These are phyloP conservation scores for Scatophagus argus DNA, from an alignment of 2,113 vertebrate species.

Conservation along the genomic window DNA sequence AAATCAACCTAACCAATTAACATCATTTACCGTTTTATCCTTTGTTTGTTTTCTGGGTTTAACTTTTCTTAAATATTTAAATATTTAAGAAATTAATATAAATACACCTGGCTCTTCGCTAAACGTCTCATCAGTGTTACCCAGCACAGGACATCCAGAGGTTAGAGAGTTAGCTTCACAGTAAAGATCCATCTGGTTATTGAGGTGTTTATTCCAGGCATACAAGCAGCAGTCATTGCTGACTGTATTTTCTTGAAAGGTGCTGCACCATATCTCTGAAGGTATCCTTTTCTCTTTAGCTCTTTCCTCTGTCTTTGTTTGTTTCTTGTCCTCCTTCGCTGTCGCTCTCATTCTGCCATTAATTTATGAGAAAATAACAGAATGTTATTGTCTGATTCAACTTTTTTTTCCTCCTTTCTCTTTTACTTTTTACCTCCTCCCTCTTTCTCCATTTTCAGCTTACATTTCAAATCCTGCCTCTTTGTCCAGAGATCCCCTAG, in stretches of 20 bases:
- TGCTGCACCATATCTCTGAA: slow-evolving; percentile 18
- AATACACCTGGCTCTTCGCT: no score
- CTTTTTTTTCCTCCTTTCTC: not conserved
- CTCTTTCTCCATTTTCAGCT: slow-evolving; percentile 38
- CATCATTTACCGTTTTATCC: no score
- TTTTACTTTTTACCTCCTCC: not conserved
- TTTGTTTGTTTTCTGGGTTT: no score
- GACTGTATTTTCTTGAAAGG: not conserved
- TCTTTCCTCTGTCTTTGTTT: slow-evolving; percentile 23
- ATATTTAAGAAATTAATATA: no score
- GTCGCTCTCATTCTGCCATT: slow-evolving; percentile 29
- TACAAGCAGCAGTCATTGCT: not conserved
- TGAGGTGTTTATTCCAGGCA: not conserved
- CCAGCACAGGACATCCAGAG: not conserved
- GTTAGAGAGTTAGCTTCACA: not conserved
- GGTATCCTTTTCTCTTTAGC: not conserved
- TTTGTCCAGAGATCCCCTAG: slow-evolving; percentile 7
- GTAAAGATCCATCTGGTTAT: slow-evolving; percentile 6
- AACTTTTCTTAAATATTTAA: no score
- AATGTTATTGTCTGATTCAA: slow-evolving; percentile 52
- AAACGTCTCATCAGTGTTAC: no score
- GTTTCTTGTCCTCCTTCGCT: slow-evolving; percentile 12
- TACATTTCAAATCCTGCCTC: slow-evolving; percentile 40
- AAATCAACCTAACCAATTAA: no score
- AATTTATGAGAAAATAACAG: slow-evolving; percentile 56